Conservation (phyloP, 2,113 vertebrate genomes). For the Cyanoderma ruficeps region DNA sequence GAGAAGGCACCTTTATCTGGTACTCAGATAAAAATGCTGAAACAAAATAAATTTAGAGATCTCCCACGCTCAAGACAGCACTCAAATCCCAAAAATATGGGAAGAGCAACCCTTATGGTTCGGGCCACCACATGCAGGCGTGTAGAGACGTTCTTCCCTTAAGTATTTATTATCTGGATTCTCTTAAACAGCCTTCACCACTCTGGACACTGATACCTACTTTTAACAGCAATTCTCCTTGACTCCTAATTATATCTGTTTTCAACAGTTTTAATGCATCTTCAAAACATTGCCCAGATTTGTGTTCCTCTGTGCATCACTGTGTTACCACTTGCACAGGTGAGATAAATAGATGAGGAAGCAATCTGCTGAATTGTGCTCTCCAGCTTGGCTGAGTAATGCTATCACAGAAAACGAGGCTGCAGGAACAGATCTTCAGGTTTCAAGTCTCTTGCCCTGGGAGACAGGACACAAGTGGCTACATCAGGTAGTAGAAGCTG, state of each 20-base stretch:
- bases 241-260: background rate
- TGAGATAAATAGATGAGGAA: background rate
- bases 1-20: background rate
- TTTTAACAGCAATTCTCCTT: background rate
- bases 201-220: background rate
- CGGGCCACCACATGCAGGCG: rapidly evolving
- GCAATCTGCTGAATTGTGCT: background rate
- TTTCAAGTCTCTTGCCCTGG: background rate
- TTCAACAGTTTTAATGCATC: background rate
- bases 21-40: background rate
- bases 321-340: background rate
- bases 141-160: background rate
- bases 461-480: background rate
- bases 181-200: background rate
- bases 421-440: background rate
- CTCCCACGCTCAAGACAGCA: background rate
- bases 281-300: background rate
- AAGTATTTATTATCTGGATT: background rate
- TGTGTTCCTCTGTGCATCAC: background rate
- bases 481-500: background rate
- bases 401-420: background rate
- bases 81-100: background rate
- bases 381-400: background rate
- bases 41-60: background rate
- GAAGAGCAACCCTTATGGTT: background rate